Evolutionary conservation across 2,888 invertebrate genomes (phyloP).

Genomic region (Dioctria rufipes): DNA sequence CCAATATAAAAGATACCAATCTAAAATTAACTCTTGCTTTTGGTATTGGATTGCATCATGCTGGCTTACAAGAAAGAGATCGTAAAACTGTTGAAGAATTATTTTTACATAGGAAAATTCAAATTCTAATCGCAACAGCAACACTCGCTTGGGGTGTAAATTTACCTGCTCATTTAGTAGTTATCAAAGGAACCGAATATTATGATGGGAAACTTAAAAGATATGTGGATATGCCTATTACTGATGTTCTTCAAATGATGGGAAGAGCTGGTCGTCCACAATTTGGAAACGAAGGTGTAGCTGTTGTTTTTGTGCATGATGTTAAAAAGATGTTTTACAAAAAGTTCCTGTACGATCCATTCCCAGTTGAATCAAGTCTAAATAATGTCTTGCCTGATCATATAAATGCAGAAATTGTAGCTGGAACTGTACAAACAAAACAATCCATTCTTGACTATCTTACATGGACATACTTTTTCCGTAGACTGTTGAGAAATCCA

Average conservation of each 20-base stretch:
- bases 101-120: conserved; percentile 95
- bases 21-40: conserved; percentile 94
- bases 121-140: conserved; percentile 96
- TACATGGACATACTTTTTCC: conserved; percentile 98
- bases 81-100: conserved; percentile 93
- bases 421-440: conserved; percentile 93
- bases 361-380: conserved; percentile 98
- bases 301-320: conserved; percentile 93
- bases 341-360: conserved; percentile 98
- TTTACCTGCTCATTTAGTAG: conserved; percentile 97
- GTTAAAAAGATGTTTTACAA: conserved; percentile 99
- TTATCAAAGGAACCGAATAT: conserved; percentile 98
- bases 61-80: conserved; percentile 95
- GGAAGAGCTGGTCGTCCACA: conserved; percentile 98
- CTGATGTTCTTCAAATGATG: conserved; percentile 99
- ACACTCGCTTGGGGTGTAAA: conserved; percentile 99
- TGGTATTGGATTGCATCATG: conserved; percentile 99
- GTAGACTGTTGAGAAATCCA: conserved; percentile 93
- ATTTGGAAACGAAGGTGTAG: conserved; percentile 93
- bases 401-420: conserved; percentile 96
- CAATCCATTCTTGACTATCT: conserved; percentile 96
- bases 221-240: conserved; percentile 99
- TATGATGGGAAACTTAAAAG: conserved; percentile 97
- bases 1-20: conserved; percentile 86
- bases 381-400: conserved; percentile 94